Evolutionary conservation across 2,113 vertebrate genomes (phyloP).

Genomic region (Lasiurus cinereus): DNA sequence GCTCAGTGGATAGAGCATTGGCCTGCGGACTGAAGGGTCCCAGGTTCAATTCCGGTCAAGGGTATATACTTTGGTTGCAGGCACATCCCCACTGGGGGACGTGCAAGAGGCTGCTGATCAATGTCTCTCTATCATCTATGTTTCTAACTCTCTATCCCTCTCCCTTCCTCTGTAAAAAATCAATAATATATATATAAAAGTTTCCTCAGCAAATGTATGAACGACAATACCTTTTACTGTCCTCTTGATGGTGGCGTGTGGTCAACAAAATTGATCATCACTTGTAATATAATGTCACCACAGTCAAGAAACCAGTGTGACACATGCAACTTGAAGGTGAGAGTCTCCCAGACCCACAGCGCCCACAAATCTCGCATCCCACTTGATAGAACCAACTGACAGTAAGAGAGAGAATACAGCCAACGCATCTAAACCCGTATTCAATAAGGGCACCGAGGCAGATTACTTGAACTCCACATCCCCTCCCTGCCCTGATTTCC

Average conservation of each 20-base stretch:
- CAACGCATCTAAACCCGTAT: neutral
- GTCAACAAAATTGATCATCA: neutral
- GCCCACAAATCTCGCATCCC: neutral
- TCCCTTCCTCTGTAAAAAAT: no score
- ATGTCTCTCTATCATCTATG: no score
- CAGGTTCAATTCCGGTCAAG: no score
- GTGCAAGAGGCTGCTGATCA: no score
- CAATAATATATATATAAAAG: no score
- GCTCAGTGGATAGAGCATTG: no score
- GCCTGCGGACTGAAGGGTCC: no score
- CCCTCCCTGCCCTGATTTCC: neutral
- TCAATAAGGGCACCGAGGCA: neutral
- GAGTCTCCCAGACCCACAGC: neutral
- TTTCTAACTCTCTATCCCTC: no score
- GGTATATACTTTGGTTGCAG: no score
- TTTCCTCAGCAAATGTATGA: neutral
- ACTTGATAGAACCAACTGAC: slow-evolving; percentile 11
- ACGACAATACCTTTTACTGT: neutral
- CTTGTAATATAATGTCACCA: neutral
- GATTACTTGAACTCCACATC: neutral
- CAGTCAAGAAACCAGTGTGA: neutral
- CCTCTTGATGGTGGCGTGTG: neutral
- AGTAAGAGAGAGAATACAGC: neutral
- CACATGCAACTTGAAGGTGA: slow-evolving; percentile 25
- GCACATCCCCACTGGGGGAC: no score